Evolutionary conservation across 2,888 invertebrate species (phyloP).

Genomic region (Brachynemurus nebulosus): DNA sequence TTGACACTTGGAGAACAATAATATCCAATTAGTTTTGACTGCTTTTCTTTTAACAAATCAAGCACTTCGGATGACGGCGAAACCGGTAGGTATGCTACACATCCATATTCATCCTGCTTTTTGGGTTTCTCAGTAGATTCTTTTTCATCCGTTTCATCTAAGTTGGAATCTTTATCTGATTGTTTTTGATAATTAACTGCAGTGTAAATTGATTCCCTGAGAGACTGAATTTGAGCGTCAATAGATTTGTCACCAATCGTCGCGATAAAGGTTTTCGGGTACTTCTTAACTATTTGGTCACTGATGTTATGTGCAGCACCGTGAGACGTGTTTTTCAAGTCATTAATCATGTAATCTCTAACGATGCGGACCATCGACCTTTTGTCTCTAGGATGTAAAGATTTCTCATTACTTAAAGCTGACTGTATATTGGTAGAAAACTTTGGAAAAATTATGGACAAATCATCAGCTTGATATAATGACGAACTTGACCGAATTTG

Average conservation of each 20-base stretch:
- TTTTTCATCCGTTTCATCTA: slow-evolving; percentile 1
- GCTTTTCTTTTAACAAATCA: background rate
- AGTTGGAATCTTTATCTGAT: background rate
- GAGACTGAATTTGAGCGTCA: background rate
- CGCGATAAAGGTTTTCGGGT: background rate
- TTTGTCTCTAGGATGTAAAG: background rate
- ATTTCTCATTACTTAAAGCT: background rate
- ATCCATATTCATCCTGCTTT: slow-evolving; percentile 2
- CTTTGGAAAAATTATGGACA: too few species aligned
- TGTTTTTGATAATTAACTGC: background rate
- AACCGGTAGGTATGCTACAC: background rate
- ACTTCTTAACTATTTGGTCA: background rate
- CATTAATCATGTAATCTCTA: background rate
- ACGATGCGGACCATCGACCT: background rate
- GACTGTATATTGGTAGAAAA: background rate
- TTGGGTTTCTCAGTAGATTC: too few species aligned
- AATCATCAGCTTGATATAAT: background rate
- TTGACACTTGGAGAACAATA: background rate
- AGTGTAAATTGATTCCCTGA: background rate
- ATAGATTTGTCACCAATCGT: background rate
- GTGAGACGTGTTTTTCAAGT: background rate
- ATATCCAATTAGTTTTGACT: background rate
- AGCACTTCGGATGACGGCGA: background rate
- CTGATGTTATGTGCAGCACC: background rate
- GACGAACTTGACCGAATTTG: background rate